Base-by-base conservation (phyloP, 2,888 invertebrate species). In the Elmis aenea region DNA sequence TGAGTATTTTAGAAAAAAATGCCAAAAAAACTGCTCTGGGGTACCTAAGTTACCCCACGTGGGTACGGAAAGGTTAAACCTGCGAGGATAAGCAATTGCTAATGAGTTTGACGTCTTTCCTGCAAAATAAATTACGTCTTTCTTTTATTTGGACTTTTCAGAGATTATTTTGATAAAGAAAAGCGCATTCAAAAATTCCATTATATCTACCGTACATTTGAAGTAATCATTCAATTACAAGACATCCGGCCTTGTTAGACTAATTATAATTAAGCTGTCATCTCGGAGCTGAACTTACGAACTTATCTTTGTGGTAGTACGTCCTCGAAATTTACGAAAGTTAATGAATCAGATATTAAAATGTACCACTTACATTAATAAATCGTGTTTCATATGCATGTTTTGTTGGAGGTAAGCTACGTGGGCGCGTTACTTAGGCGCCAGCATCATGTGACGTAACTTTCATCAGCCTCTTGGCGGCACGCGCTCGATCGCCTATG, bases 391-490 rank as follows among this genome's bases (percentile, higher is more conserved):
- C 46, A 49, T 48, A 48, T 49, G 44, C 45, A 38, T 48, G 49
- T 46, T 50, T 48, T 35, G 16, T 31, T 42, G 28, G 36, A 33
- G 31, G 16, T 37, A 15, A 24, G 44, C n/a, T n/a, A n/a, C 42
- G 58, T 58, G 51, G 58, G 58, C 54, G 59, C 46, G 35, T 40
- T 46, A n/a, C 45, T 6, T 18, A 51, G 61, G 61, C 61, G 61
- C 61, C 61, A 59, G 54, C 45, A 45, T 46, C 46, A 52, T 53
- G n/a, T 61, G 59, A 59, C 57, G 61, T 53, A 59, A 61, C 58
- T 59, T 59, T 61, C 57, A 54, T 57, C 54, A 51, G 47, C 47
- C 47, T 39, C 42, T 48, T 39, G 44, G 38, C 45, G 55, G 58
- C 57, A 58, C 58, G 57, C 58, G 57, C 51, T 52, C 18, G 25